Conservation (phyloP, 1,140 invertebrate species). For the Meloidogyne hapla region DNA sequence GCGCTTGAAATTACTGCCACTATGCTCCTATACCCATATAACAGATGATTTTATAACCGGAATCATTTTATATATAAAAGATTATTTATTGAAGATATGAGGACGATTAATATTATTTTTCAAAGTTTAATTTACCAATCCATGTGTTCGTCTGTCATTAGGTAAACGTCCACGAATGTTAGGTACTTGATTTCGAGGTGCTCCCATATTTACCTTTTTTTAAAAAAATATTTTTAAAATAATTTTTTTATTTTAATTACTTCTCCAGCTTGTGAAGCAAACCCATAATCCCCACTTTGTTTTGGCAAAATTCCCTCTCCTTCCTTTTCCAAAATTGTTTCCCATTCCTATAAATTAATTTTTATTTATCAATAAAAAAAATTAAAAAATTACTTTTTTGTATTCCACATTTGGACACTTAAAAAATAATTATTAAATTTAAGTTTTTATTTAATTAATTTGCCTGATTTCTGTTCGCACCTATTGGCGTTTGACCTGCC, state of each 20-base stretch:
- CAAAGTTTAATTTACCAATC: slow-evolving; percentile 32
- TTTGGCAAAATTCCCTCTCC: slow-evolving; percentile 63
- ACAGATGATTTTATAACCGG: too few relatives aligned
- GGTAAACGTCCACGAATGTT: slow-evolving; percentile 62
- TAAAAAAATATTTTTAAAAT: neutral
- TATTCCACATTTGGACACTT: slow-evolving; percentile 58
- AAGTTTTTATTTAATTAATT: neutral
- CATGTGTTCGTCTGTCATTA: slow-evolving; percentile 62
- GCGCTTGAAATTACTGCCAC: too few relatives aligned
- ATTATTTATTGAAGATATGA: too few relatives aligned
- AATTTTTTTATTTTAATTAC: slow-evolving; percentile 31
- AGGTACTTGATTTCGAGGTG: slow-evolving; percentile 63
- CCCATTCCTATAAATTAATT: slow-evolving; percentile 52
- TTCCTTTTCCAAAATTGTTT: slow-evolving; percentile 63
- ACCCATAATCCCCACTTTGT: slow-evolving; percentile 62
- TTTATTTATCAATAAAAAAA: too few relatives aligned
- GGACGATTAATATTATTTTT: too few relatives aligned
- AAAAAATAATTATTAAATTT: neutral
- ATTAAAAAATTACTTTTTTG: slow-evolving; percentile 48
- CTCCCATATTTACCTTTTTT: slow-evolving; percentile 56
- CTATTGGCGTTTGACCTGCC: slow-evolving; percentile 59
- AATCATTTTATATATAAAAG: too few relatives aligned
- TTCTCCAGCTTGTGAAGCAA: slow-evolving; percentile 61
- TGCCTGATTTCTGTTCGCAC: slow-evolving; percentile 48
- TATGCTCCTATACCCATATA: too few relatives aligned